Conservation (phyloP, 2,797 vertebrate species). For the Peromyscus nudipes region DNA sequence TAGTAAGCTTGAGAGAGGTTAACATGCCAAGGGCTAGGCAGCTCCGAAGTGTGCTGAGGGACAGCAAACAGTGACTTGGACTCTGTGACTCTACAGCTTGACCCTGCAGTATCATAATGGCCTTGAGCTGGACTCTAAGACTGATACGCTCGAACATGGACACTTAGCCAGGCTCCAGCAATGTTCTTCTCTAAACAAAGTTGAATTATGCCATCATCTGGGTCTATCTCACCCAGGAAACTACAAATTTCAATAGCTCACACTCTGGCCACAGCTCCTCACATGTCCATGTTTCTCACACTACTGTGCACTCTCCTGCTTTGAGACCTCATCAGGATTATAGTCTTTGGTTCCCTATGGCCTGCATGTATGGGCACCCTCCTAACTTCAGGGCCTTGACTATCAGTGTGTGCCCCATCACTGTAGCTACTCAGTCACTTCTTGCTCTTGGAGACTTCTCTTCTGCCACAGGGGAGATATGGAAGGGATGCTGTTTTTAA, state of each 20-base stretch:
- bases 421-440: not conserved
- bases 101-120: fast-evolving
- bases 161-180: not conserved
- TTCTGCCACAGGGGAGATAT: not conserved
- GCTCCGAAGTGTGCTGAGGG: not conserved
- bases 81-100: not conserved
- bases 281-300: not conserved
- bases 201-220: not conserved
- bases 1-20: not conserved
- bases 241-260: not conserved
- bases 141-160: not conserved
- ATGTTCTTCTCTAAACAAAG: not conserved
- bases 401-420: not conserved
- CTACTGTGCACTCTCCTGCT: not conserved
- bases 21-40: not conserved
- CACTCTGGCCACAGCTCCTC: not conserved
- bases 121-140: not conserved
- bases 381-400: not conserved
- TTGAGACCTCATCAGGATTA: not conserved
- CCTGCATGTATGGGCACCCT: not conserved
- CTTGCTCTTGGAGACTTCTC: not conserved
- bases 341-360: not conserved
- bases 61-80: not conserved
- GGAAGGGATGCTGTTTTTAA: not conserved
- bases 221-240: not conserved